Percentiles rank a stretch among this genome's conserved stretches.
Evolutionary conservation across 2,888 invertebrate species (phyloP).

Genomic region (Mesoligia furuncula): DNA sequence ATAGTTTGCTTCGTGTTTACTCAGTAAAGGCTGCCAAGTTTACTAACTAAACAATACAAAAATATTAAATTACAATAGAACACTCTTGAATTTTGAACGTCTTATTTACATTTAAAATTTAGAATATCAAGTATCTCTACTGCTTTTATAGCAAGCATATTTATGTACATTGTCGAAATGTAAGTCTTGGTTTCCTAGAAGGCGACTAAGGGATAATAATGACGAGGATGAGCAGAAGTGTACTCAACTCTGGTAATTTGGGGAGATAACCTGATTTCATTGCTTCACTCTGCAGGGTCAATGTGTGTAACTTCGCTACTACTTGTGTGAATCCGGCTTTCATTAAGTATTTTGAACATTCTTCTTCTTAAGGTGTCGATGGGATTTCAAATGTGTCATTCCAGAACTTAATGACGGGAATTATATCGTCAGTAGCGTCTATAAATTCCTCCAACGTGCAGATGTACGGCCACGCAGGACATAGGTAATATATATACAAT

Average conservation of each 20-base stretch:
- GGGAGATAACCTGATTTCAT: background rate
- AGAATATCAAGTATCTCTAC: background rate
- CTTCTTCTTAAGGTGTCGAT: background rate
- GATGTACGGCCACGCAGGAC: no score
- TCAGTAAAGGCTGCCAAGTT: slow-evolving; percentile 26
- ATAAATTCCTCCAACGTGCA: background rate
- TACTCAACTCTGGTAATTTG: background rate
- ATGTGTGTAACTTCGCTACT: background rate
- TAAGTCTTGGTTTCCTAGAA: background rate
- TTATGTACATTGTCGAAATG: background rate
- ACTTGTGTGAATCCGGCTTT: background rate
- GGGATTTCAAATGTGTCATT: background rate
- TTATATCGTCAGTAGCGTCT: background rate
- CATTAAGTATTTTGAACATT: background rate
- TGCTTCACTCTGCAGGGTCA: background rate
- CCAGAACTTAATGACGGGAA: background rate
- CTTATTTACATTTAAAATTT: slow-evolving; percentile 35
- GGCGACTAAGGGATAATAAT: background rate
- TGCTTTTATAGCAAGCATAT: background rate
- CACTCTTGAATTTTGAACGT: slow-evolving; percentile 11
- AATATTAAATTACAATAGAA: slow-evolving; percentile 35
- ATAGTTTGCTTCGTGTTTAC: slow-evolving; percentile 16
- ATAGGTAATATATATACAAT: no score
- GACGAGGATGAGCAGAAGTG: background rate
- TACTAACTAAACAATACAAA: slow-evolving; percentile 38